A percentile compares a stretch with the other conserved stretches of the same genome.
Conservation (phyloP, 2,888 invertebrate genomes). For the Siphonodentalium dalli region DNA sequence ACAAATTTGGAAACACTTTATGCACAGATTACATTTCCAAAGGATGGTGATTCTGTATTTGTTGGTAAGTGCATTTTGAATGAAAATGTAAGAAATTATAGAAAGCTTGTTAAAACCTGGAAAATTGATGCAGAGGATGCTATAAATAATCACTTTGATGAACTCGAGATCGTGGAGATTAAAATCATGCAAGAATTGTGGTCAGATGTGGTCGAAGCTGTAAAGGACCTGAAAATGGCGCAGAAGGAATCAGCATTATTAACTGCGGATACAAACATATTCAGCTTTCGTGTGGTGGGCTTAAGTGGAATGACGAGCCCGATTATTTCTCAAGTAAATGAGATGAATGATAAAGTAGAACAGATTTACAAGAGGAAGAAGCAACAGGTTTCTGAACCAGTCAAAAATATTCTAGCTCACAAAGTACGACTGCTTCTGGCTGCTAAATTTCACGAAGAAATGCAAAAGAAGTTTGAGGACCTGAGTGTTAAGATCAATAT, state of each 20-base stretch:
- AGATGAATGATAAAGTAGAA: not conserved
- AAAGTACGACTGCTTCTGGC: slow-evolving; percentile 12
- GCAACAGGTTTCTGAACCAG: slow-evolving; percentile 10
- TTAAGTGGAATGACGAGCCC: slow-evolving; percentile 3
- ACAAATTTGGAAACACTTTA: too few relatives aligned
- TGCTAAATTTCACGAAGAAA: slow-evolving; percentile 4
- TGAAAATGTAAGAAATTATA: not conserved
- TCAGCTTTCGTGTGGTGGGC: slow-evolving; percentile 3
- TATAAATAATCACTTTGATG: not conserved
- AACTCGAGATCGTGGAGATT: not conserved
- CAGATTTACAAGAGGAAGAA: slow-evolving; percentile 5
- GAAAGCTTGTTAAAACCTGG: slow-evolving; percentile 8
- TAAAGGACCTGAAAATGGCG: not conserved
- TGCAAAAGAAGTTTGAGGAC: not conserved
- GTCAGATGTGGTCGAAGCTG: slow-evolving; percentile 6
- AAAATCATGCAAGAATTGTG: slow-evolving; percentile 9
- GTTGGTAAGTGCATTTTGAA: slow-evolving; percentile 12
- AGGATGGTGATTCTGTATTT: too few relatives aligned
- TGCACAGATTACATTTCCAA: too few relatives aligned
- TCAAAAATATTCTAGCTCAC: not conserved
- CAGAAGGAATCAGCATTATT: not conserved
- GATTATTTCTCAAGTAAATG: not conserved
- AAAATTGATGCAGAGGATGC: slow-evolving; percentile 2
- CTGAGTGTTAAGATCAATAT: slow-evolving; percentile 5
- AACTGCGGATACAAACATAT: not conserved